These are phyloP conservation scores for Phorcus lineatus DNA, from an alignment of 2,888 invertebrate genomes.

Conservation along the genomic window DNA sequence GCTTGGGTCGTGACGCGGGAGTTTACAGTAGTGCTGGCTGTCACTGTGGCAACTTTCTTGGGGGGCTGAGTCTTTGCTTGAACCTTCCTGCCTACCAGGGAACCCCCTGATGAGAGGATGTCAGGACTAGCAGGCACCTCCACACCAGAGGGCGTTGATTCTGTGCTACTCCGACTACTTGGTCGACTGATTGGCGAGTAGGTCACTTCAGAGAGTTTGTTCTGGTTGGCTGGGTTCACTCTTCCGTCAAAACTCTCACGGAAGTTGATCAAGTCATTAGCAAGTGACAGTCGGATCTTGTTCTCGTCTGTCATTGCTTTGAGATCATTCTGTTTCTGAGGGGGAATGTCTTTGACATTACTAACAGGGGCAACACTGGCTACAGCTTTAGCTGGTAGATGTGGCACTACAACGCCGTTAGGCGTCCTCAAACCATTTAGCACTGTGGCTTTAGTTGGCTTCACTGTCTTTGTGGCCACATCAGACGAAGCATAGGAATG, in stretches of 20 bases:
- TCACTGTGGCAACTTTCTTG: background rate
- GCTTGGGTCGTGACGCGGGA: background rate
- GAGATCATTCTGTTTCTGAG: constrained; percentile 11
- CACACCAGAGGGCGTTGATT: constrained; percentile 25
- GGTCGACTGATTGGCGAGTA: constrained; percentile 77
- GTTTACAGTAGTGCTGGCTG: background rate
- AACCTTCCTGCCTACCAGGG: too few relatives aligned
- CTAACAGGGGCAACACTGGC: background rate
- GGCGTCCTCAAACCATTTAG: background rate
- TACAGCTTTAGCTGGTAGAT: background rate
- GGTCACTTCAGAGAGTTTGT: constrained; percentile 42
- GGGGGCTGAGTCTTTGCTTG: background rate
- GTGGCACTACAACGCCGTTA: background rate
- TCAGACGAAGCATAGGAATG: constrained; percentile 22
- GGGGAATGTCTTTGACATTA: background rate
- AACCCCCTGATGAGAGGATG: background rate
- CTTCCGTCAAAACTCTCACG: constrained; percentile 21
- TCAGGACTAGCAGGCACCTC: constrained; percentile 25
- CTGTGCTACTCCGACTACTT: constrained; percentile 72
- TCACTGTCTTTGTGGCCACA: background rate
- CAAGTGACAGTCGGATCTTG: constrained; percentile 27
- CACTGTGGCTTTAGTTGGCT: background rate
- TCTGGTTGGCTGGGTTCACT: background rate
- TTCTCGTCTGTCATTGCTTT: constrained; percentile 15
- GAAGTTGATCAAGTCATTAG: constrained; percentile 32